Conservation (phyloP, 2,888 invertebrate species). For the Agrochola macilenta region DNA sequence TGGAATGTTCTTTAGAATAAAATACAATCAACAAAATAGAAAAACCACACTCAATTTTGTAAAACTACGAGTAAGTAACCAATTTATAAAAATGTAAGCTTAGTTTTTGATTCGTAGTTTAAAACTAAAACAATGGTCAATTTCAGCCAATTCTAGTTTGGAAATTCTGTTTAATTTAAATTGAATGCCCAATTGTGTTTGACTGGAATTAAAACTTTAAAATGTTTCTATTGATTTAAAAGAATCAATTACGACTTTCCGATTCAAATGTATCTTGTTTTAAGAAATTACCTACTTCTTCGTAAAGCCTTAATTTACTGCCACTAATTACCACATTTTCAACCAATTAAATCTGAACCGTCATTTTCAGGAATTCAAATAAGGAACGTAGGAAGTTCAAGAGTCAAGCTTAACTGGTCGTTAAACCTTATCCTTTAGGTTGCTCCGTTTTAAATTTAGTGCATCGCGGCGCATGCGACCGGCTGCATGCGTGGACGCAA, state of each 20-base stretch:
- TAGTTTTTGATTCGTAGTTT: constrained; percentile 12
- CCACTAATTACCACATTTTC: not conserved
- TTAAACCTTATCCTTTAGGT: constrained; percentile 65
- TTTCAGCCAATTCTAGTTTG: not conserved
- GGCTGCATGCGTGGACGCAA: constrained; percentile 74
- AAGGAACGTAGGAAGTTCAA: constrained; percentile 15
- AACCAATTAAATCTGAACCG: not conserved
- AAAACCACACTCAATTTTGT: not conserved
- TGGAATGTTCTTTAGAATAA: not conserved
- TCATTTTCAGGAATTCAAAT: not conserved
- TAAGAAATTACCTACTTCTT: not conserved
- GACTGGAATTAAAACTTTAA: constrained; percentile 4
- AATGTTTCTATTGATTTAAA: not conserved
- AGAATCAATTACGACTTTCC: not conserved
- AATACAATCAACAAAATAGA: not conserved
- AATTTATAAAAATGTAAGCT: not conserved
- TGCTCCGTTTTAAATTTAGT: constrained; percentile 81
- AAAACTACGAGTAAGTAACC: not conserved
- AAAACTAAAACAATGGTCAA: constrained; percentile 11
- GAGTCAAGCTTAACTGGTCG: constrained; percentile 60
- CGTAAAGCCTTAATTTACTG: not conserved
- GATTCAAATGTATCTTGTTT: not conserved
- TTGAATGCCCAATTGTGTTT: not conserved
- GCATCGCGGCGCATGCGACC: constrained; percentile 77
- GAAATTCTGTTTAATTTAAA: constrained; percentile 14